Conservation (phyloP, 2,888 invertebrate genomes). For the Drosophila acutilabella region DNA sequence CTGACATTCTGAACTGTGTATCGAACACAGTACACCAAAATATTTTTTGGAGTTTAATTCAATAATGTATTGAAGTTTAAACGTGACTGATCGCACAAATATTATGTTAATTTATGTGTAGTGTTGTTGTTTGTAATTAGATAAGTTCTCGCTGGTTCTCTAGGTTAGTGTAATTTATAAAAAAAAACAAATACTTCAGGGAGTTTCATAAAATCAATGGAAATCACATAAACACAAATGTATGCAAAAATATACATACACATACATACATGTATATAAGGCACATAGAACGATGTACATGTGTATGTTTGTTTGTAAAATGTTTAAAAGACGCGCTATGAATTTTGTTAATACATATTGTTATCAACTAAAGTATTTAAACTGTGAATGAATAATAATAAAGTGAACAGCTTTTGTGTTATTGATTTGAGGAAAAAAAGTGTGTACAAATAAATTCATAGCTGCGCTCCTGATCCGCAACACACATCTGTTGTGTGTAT, state of each 20-base stretch:
- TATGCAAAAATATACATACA: conserved; percentile 1
- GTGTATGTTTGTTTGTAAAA: neutral
- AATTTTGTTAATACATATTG: too few relatives aligned
- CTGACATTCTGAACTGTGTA: neutral
- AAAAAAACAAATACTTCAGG: neutral
- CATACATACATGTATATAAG: neutral
- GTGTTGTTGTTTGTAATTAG: neutral
- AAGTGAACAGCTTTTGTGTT: neutral
- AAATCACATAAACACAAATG: conserved; percentile 2
- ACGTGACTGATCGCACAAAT: neutral
- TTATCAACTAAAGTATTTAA: neutral
- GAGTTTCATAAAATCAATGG: conserved; percentile 7
- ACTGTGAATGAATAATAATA: neutral
- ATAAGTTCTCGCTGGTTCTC: neutral
- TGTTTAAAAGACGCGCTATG: neutral
- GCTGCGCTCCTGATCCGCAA: too few relatives aligned
- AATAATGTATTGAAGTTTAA: neutral
- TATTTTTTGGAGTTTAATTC: neutral
- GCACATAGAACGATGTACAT: neutral
- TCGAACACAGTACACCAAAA: conserved; percentile 4
- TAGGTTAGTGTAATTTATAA: neutral
- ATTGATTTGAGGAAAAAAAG: neutral
- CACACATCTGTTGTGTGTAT: too few relatives aligned
- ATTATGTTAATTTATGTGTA: neutral
- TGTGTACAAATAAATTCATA: too few relatives aligned